Conservation (phyloP, 2,797 vertebrate species). For the Chromis chromis region DNA sequence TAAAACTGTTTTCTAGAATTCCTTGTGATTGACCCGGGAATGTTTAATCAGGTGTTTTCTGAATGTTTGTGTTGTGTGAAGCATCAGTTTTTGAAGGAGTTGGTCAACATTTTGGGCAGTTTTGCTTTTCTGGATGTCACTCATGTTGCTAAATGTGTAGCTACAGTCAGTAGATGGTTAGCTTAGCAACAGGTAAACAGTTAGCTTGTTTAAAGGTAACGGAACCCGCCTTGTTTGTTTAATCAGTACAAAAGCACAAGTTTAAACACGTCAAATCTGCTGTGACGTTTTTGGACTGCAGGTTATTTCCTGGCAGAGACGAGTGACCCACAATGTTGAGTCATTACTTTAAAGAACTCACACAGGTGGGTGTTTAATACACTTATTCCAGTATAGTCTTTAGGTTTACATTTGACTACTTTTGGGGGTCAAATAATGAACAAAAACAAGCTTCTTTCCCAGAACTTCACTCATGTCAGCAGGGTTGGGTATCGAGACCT, state of each 20-base stretch:
- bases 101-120: not conserved
- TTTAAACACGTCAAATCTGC: too few species aligned
- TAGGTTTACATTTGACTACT: not conserved
- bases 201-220: too few species aligned
- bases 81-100: not conserved
- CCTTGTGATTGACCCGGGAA: constrained; percentile 32
- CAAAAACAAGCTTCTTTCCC: not conserved
- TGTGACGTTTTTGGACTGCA: not conserved
- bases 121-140: not conserved
- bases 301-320: not conserved
- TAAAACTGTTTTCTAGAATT: constrained; percentile 85
- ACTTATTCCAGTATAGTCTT: not conserved
- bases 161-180: not conserved
- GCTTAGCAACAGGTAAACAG: not conserved
- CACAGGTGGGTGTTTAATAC: not conserved
- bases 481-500: too few species aligned
- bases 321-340: too few species aligned
- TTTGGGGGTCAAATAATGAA: not conserved
- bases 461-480: too few species aligned
- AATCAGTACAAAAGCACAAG: too few species aligned
- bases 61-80: too few species aligned
- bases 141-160: not conserved
- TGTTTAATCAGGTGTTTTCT: constrained; percentile 5
- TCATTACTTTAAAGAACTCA: not conserved
- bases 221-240: too few species aligned